Base-by-base conservation (phyloP, 2,113 vertebrate species). In the Rhipidura dahli region DNA sequence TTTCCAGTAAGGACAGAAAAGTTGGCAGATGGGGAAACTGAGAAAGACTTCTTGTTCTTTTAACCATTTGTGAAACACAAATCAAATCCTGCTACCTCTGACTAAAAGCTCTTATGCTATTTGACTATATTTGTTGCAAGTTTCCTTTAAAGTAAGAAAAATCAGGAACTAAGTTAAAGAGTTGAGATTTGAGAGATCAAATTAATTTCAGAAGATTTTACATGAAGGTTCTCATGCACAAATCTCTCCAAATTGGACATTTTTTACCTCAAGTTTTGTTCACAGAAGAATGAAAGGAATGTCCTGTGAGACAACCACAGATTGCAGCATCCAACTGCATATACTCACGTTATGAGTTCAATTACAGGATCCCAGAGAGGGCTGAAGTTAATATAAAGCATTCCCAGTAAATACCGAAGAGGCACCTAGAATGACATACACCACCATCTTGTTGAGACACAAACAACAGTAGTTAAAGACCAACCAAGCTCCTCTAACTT, bases 361-460 rank as follows among this genome's bases (percentile, higher is more conserved):
- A 98, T 98, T 40, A 99, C 98, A 37, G 99, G 98, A 87, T 99
- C 99, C 99, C 99, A 99, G 65, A 99, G 98, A 15, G 98, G 98
- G 75, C 94, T 98, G 98, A 99, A 99, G 97, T 99, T 99, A 89
- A 99, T 76, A 75, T 99, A 99, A 42, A 99, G 97, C 99, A 99
- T 99, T 60, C 99, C 98, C 31, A 99, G 96, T 76, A 99, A 98
- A 95, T 99, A 99, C 10, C 99, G 98, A 90, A 99, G 98, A 31
- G 99, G 99, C 30, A 99, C 98, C 99, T 99, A 97, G 19, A 95
- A 94, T 42, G 57, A 94, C 40, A 96, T 8, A 77, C 9, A 50
- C 90, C 23, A 68, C 18, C 44, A 80, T 20, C 66, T 69, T 20
- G 31, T 27, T 88, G 50, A 83, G 68, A 84, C 40, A 28, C 45